These are phyloP conservation scores for Chaetura pelagica DNA, from an alignment of 2,113 vertebrate species.

Conservation along the genomic window DNA sequence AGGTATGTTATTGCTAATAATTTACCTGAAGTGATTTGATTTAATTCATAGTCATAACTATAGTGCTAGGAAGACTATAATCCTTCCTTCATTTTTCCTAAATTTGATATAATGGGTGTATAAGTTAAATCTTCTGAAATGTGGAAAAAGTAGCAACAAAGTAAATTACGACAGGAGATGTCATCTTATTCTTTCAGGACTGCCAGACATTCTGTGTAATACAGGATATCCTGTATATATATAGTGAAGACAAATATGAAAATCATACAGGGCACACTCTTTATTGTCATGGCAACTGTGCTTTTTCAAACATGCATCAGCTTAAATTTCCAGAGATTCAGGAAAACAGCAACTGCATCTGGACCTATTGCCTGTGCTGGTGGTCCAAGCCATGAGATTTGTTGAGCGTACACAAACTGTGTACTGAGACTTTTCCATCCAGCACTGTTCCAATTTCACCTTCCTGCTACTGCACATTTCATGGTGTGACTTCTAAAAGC, in stretches of 20 bases:
- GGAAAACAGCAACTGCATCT: background rate
- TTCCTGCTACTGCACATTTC: background rate
- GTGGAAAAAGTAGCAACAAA: background rate
- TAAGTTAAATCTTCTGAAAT: background rate
- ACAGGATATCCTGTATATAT: constrained; percentile 34
- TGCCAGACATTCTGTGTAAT: background rate
- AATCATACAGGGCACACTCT: background rate
- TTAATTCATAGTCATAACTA: background rate
- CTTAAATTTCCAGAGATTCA: background rate
- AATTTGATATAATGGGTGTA: background rate
- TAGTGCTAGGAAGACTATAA: background rate
- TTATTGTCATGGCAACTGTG: background rate
- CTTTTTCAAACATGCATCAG: background rate
- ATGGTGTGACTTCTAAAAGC: background rate
- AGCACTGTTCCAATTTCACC: background rate
- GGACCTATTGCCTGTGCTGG: background rate
- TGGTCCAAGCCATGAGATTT: background rate
- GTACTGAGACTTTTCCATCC: background rate
- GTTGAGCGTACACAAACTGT: fast-evolving
- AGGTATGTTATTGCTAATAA: background rate
- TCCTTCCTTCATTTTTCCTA: background rate
- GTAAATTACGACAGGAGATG: background rate
- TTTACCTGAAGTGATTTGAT: background rate
- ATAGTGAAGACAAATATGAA: background rate
- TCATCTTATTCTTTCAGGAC: background rate